Evolutionary conservation across 2,113 vertebrate genomes (phyloP).

Genomic region (Stegastes partitus): DNA sequence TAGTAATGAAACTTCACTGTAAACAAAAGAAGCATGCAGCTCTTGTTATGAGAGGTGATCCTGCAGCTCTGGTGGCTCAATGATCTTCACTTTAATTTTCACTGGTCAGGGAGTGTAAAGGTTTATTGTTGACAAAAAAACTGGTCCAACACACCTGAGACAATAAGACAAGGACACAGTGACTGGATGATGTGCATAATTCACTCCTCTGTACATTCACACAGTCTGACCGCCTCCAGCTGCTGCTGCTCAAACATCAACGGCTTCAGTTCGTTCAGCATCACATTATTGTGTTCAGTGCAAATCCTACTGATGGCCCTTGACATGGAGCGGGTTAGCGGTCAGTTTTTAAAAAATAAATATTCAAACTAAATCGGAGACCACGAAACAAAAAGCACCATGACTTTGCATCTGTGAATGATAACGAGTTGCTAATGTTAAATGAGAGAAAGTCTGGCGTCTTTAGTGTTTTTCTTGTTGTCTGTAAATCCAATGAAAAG

Average conservation of each 20-base stretch:
- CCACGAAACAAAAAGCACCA: conserved; percentile 4
- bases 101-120: conserved; percentile 28
- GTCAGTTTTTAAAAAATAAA: conserved; percentile 30
- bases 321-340: background rate
- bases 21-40: background rate
- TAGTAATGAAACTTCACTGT: background rate
- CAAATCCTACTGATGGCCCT: background rate
- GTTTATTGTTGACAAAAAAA: conserved; percentile 22
- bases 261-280: background rate
- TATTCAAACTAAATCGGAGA: conserved; percentile 19
- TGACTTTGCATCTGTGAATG: background rate
- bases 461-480: background rate
- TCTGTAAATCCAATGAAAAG: conserved; percentile 3
- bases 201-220: background rate
- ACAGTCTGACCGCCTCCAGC: background rate
- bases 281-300: background rate
- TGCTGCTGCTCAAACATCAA: background rate
- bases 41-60: too few relatives aligned
- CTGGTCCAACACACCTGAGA: conserved; percentile 39
- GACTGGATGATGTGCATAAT: conserved; percentile 5
- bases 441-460: background rate
- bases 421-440: conserved; percentile 12
- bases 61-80: background rate
- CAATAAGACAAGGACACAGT: conserved; percentile 18
- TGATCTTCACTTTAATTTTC: conserved; percentile 11